Evolutionary conservation across 2,113 vertebrate genomes (phyloP).

Genomic region (Petrocephalus zakoni): DNA sequence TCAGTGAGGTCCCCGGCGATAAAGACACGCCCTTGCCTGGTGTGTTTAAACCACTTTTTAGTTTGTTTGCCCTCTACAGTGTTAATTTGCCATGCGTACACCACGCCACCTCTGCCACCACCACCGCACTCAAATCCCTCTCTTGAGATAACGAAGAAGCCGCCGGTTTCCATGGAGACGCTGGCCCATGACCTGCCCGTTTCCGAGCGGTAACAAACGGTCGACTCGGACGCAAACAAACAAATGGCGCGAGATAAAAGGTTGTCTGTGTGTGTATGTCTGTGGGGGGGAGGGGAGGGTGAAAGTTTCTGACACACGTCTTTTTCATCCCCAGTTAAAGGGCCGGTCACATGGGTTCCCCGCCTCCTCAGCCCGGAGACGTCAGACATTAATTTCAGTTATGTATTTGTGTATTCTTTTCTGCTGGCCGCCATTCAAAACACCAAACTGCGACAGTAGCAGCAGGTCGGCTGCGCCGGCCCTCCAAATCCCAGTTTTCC

Average conservation of each 20-base stretch:
- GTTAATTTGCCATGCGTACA: slow-evolving; percentile 7
- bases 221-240: background rate
- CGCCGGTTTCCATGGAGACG: slow-evolving; percentile 29
- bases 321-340: background rate
- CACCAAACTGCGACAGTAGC: background rate
- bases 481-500: background rate
- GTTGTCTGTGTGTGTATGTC: background rate
- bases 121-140: slow-evolving; percentile 11
- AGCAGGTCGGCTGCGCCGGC: background rate
- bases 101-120: background rate
- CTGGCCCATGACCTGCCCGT: background rate
- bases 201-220: slow-evolving; percentile 14
- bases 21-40: background rate
- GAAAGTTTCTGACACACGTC: background rate
- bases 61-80: background rate
- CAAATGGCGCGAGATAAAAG: background rate
- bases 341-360: background rate
- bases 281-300: too few species aligned
- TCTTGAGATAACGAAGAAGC: slow-evolving; percentile 22
- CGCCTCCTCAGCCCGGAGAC: background rate
- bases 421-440: background rate
- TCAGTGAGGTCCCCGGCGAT: background rate
- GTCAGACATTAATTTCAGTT: background rate
- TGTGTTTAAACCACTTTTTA: background rate
- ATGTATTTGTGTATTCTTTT: background rate